These are phyloP conservation scores for Tricholaema leucomelas DNA, from an alignment of 2,113 vertebrate genomes.

Conservation along the genomic window DNA sequence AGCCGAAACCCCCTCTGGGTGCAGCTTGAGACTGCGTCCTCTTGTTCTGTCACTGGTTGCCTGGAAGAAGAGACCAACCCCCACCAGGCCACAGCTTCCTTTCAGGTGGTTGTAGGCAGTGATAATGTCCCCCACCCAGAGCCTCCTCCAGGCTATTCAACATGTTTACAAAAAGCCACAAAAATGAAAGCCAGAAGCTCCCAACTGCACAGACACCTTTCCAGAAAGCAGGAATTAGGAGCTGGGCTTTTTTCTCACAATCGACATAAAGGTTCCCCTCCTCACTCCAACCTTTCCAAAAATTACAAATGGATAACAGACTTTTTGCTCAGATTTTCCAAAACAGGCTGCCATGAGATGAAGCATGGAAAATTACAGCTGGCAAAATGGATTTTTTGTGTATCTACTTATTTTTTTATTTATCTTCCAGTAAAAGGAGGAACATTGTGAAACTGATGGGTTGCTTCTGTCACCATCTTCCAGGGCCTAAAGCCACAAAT, in stretches of 20 bases:
- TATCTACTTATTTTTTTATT: conserved; percentile 4
- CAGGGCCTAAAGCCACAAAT: not conserved
- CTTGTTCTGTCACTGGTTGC: too few species aligned
- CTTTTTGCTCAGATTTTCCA: conserved; percentile 59
- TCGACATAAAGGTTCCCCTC: not conserved
- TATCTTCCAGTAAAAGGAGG: conserved; percentile 15
- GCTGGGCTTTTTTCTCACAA: not conserved
- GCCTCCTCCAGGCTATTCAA: not conserved
- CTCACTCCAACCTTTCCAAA: conserved; percentile 36
- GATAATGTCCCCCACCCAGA: too few species aligned
- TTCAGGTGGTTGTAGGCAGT: too few species aligned
- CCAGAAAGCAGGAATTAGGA: not conserved
- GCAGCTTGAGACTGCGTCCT: too few species aligned
- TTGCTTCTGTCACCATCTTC: not conserved
- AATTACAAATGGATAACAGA: conserved; percentile 60
- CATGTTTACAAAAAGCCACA: not conserved
- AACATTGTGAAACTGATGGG: not conserved
- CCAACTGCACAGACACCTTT: not conserved
- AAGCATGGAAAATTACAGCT: conserved; percentile 51
- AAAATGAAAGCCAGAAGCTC: not conserved
- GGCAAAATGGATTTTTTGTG: conserved; percentile 35
- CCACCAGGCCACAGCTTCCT: too few species aligned
- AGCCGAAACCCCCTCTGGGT: too few species aligned
- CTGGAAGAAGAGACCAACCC: too few species aligned
- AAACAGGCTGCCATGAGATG: conserved; percentile 43